Percentiles rank a stretch among this genome's conserved stretches.
Evolutionary conservation across 2,888 invertebrate genomes (phyloP).

Genomic region (Drosophila phalerata): DNA sequence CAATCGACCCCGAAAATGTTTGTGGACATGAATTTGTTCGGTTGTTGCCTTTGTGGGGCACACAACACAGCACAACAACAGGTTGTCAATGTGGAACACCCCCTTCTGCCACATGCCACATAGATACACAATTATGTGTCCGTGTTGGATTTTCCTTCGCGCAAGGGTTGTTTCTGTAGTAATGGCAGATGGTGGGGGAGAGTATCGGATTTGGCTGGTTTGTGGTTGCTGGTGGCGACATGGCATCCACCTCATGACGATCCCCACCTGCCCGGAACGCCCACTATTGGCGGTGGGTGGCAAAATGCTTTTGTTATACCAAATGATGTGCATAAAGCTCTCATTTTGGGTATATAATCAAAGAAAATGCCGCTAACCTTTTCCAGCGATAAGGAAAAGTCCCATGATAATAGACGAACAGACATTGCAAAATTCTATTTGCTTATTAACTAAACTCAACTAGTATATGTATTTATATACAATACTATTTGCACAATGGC

Average conservation of each 20-base stretch:
- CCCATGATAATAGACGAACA: conserved; percentile 38
- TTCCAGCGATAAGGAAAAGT: conserved; percentile 40
- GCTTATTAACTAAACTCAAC: conserved; percentile 14
- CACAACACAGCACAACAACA: conserved; percentile 60
- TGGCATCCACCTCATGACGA: conserved; percentile 17
- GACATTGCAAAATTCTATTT: conserved; percentile 19
- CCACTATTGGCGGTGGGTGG: conserved; percentile 1
- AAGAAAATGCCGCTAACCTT: conserved; percentile 60
- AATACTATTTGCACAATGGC: conserved; percentile 30
- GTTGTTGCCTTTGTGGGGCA: conserved; percentile 27
- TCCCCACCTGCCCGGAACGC: conserved; percentile 8
- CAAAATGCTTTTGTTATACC: conserved; percentile 36
- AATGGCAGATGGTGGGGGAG: neutral
- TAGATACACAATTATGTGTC: conserved; percentile 61
- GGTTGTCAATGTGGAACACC: conserved; percentile 68
- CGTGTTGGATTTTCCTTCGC: conserved; percentile 11
- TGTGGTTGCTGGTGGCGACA: conserved; percentile 57
- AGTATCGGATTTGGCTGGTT: conserved; percentile 43
- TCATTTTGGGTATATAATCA: conserved; percentile 49
- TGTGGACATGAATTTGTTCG: conserved; percentile 18
- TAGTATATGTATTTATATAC: conserved; percentile 12
- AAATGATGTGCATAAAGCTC: conserved; percentile 42
- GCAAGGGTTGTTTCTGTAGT: conserved; percentile 32
- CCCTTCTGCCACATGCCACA: conserved; percentile 32
- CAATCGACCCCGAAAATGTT: conserved; percentile 5